Base-by-base conservation (phyloP, 2,797 vertebrate species). In the Liparis tanakae region DNA sequence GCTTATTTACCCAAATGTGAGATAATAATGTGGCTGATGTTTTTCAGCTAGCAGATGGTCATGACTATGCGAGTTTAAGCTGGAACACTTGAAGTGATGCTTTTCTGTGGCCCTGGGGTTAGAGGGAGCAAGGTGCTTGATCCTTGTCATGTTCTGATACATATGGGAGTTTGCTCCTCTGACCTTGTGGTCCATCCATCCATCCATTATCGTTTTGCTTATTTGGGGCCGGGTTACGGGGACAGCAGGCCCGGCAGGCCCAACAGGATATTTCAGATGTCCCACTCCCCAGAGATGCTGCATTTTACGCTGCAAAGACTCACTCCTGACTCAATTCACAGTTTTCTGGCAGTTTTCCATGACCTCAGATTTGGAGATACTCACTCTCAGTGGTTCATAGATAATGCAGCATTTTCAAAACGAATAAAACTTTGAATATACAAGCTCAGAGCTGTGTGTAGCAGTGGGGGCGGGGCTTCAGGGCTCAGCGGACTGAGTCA, bases 161-260 rank as follows among this genome's bases (percentile, higher is more conserved):
- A 73, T 67, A 15, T 56, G 64, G 67, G 74, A 41, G 50, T 66
- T 79, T 68, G 65, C 68, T 72, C 73, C 62, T 75, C 36, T 83
- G 79, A 81, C 84, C 82, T 74, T 81, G 54, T 82, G 69, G 73
- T 76, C 55, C 57, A 70, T 59, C 34, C 56, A 36, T 37, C 53
- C 25, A 55, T 55, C 41, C 43, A 17, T 48, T 96, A 53, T 53
- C 20, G 22, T 53, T 14, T 6, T 51, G 18, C 56, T 39, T 37
- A 39, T 7, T 36, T 7, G 0, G 7, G 34, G 15, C 34, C 25
- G 25, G 36, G 56, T 39, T 3, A 10, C 6, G 18, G 10, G 18
- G 34, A n/a, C 34, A 39, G 57, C 36, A 30, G 25, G 25, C 25
- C 25, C 25, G 4, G 4, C 25, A 20, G 36, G 55, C 33, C 18